A percentile compares a stretch with the other conserved stretches of the same genome.
phyloP scores from a whole-genome alignment of 2,113 vertebrate species.

The Miniopterus natalensis region DNA sequence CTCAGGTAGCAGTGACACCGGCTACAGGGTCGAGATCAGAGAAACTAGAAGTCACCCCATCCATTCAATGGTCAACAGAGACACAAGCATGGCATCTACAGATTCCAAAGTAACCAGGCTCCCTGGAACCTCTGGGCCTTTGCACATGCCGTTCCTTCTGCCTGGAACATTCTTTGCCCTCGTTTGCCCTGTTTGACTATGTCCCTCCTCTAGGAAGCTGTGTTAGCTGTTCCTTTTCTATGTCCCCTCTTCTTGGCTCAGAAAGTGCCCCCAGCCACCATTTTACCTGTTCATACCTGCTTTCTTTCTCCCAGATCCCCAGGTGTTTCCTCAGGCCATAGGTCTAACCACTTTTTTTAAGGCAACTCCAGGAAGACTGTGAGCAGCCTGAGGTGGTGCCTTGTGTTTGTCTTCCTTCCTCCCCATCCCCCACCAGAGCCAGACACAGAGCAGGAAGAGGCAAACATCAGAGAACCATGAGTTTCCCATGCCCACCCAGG shows the following conservation, averaged over 20 bases:
- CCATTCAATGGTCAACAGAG: neutral
- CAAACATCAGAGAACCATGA: no score
- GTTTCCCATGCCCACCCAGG: accelerated
- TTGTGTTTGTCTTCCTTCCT: neutral
- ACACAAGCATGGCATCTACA: neutral
- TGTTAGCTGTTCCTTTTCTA: neutral
- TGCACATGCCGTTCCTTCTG: neutral
- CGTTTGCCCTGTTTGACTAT: neutral
- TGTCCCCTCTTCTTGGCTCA: neutral
- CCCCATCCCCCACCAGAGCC: accelerated
- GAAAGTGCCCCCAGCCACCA: neutral
- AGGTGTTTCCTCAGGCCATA: neutral
- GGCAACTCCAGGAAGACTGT: neutral
- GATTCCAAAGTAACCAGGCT: neutral
- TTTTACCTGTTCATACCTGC: neutral
- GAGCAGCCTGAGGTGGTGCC: neutral
- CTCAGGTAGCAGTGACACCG: neutral
- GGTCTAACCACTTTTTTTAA: neutral
- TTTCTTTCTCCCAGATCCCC: neutral
- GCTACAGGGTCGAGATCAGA: neutral
- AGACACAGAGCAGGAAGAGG: neutral
- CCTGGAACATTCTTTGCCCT: neutral
- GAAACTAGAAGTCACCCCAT: neutral
- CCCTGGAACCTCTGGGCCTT: neutral
- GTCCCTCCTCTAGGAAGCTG: neutral